phyloP scores from a whole-genome alignment of 1,140 invertebrate species.

The Drosophila simulans region DNA sequence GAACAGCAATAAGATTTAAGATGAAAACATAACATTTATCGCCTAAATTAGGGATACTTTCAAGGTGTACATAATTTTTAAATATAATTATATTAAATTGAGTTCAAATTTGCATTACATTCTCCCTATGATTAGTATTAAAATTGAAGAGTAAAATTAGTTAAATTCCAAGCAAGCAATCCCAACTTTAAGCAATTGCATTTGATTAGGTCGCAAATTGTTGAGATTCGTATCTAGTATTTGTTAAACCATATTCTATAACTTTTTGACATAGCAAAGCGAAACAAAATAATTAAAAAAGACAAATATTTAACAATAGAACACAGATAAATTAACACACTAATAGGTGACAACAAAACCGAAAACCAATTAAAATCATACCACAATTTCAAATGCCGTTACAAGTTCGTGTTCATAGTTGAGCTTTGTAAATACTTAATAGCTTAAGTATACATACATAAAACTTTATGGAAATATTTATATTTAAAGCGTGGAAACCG shows the following conservation, averaged over 20 bases:
- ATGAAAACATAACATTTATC: slow-evolving; percentile 43
- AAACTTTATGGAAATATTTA: slow-evolving; percentile 39
- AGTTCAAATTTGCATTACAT: slow-evolving; percentile 75
- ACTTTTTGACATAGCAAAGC: slow-evolving; percentile 30
- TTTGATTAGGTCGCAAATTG: slow-evolving; percentile 46
- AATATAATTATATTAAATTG: slow-evolving; percentile 71
- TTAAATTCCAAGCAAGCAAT: slow-evolving; percentile 16
- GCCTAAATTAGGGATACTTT: slow-evolving; percentile 63
- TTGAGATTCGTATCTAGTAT: slow-evolving; percentile 43
- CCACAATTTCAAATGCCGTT: slow-evolving; percentile 66
- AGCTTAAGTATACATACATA: slow-evolving; percentile 76
- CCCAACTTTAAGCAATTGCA: slow-evolving; percentile 28
- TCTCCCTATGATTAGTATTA: slow-evolving; percentile 63
- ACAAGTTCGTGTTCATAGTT: slow-evolving; percentile 75
- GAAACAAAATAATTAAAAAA: slow-evolving; percentile 15
- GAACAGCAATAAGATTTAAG: slow-evolving; percentile 36
- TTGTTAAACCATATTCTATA: slow-evolving; percentile 45
- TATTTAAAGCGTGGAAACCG: slow-evolving; percentile 59
- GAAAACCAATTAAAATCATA: slow-evolving; percentile 23
- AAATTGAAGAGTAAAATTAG: slow-evolving; percentile 21
- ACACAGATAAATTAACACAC: slow-evolving; percentile 5
- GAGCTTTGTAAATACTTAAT: slow-evolving; percentile 83
- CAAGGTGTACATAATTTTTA: slow-evolving; percentile 78
- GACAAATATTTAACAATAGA: slow-evolving; percentile 30
- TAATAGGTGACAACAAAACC: slow-evolving; percentile 3